Evolutionary conservation across 2,797 vertebrate genomes (phyloP).

Genomic region (Enteromius trimaculatus): DNA sequence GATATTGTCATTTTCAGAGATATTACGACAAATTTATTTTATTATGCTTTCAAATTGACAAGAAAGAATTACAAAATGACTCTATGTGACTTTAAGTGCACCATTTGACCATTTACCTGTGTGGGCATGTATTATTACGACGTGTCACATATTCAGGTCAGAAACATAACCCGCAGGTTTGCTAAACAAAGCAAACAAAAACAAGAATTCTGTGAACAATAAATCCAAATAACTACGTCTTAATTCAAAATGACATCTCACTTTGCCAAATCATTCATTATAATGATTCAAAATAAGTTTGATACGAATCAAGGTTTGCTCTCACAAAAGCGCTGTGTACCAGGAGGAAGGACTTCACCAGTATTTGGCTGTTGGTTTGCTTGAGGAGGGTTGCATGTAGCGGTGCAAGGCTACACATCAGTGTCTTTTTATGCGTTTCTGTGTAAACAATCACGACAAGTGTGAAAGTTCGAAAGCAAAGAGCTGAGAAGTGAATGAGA

Average conservation of each 20-base stretch:
- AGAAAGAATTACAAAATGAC: background rate
- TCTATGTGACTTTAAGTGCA: background rate
- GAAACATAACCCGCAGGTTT: background rate
- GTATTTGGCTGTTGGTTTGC: slow-evolving; percentile 3
- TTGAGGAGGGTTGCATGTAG: slow-evolving; percentile 33
- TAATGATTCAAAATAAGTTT: background rate
- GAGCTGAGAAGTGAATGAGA: slow-evolving; percentile 40
- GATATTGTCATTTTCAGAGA: background rate
- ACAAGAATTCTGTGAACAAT: background rate
- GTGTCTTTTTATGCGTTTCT: slow-evolving; percentile 38
- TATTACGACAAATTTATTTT: background rate
- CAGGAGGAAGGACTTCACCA: background rate
- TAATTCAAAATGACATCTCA: background rate
- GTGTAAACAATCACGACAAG: slow-evolving; percentile 59
- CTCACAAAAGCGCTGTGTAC: background rate
- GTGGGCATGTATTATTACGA: background rate
- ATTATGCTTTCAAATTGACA: background rate
- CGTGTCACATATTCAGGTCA: background rate
- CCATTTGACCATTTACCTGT: background rate
- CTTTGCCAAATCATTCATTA: background rate
- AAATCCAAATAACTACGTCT: background rate
- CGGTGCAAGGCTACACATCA: slow-evolving; percentile 47
- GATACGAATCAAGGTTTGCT: background rate
- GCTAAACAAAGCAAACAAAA: background rate
- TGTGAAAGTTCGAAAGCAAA: slow-evolving; percentile 33